Evolutionary conservation across 2,888 invertebrate genomes (phyloP).

Genomic region (Cecidostiba fungosa): DNA sequence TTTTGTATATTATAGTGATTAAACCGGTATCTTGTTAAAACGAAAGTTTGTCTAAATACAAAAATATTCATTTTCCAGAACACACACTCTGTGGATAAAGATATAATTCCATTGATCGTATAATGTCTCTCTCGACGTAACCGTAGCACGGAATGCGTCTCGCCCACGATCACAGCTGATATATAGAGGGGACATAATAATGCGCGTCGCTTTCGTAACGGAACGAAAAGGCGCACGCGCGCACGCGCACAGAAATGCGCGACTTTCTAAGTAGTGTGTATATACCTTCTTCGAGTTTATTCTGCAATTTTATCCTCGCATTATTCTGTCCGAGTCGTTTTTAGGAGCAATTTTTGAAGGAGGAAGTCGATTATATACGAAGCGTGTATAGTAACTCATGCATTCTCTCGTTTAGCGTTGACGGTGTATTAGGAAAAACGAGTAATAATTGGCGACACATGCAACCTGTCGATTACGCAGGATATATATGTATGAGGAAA

Average conservation of each 20-base stretch:
- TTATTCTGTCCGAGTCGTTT: neutral
- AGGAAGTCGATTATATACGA: no score
- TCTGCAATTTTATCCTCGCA: constrained; percentile 7
- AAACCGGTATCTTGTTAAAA: neutral
- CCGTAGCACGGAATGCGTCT: neutral
- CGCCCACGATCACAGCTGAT: constrained; percentile 19
- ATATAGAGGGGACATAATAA: neutral
- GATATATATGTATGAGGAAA: neutral
- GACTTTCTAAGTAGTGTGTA: constrained; percentile 4
- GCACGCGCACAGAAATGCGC: neutral
- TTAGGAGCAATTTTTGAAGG: neutral
- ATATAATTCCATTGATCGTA: neutral
- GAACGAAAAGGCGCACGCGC: no score
- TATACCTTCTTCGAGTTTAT: neutral
- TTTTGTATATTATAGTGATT: neutral
- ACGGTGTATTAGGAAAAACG: neutral
- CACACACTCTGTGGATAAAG: neutral
- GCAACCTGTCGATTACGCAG: neutral
- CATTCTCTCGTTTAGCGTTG: no score
- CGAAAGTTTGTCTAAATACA: neutral
- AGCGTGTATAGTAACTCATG: neutral
- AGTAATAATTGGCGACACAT: neutral
- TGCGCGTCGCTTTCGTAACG: constrained; percentile 18
- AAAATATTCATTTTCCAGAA: neutral
- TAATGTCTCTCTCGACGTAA: neutral